Percentiles rank a stretch among this genome's conserved stretches.
phyloP scores from a whole-genome alignment of 1,140 invertebrate species.

The Neocloeon triangulifer region DNA sequence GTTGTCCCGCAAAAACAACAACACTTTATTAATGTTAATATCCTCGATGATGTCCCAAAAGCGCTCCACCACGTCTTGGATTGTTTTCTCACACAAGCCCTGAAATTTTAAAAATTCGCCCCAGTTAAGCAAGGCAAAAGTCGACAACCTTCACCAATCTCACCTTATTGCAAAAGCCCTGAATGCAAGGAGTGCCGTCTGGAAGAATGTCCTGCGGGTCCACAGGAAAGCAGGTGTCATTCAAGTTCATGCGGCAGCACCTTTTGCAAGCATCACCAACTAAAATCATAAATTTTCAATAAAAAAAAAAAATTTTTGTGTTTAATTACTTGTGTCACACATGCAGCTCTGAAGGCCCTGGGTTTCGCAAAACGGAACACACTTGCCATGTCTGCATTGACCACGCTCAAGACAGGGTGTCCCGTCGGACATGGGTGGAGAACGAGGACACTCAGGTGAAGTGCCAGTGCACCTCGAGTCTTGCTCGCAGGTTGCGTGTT shows the following conservation, averaged over 20 bases:
- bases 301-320: no score
- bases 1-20: conserved; percentile 67
- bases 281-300: no score
- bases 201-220: conserved; percentile 68
- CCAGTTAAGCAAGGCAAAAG: not conserved
- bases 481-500: conserved; percentile 73
- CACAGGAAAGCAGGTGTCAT: conserved; percentile 76
- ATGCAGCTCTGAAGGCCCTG: conserved; percentile 80
- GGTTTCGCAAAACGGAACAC: conserved; percentile 81
- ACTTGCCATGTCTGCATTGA: conserved; percentile 62
- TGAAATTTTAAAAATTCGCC: conserved; percentile 17
- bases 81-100: conserved; percentile 84
- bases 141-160: conserved; percentile 7
- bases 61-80: conserved; percentile 81
- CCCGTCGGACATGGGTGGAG: conserved; percentile 66
- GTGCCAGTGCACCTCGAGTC: conserved; percentile 56
- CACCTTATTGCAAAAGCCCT: conserved; percentile 87
- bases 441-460: conserved; percentile 47
- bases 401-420: conserved; percentile 74
- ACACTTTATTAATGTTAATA: conserved; percentile 81
- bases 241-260: conserved; percentile 73
- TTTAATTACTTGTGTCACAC: conserved; percentile 76
- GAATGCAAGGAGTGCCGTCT: conserved; percentile 85
- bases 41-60: conserved; percentile 95
- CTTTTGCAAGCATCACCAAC: conserved; percentile 66